Evolutionary conservation across 1,140 invertebrate species (phyloP).

Genomic region (Luehdorfia chinensis): DNA sequence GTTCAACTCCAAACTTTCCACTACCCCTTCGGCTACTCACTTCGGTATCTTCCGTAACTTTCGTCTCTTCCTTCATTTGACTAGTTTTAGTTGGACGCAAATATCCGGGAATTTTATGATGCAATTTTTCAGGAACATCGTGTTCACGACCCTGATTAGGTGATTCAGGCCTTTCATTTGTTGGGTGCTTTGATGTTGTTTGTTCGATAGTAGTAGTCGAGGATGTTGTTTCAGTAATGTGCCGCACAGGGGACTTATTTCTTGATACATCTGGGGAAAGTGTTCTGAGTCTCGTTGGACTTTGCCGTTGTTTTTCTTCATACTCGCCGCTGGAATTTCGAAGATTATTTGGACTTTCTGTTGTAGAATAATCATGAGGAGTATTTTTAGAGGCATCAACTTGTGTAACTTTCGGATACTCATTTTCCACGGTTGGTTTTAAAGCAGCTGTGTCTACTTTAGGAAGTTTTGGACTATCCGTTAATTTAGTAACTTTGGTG

Average conservation of each 20-base stretch:
- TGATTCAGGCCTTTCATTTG: constrained; percentile 28
- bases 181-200: constrained; percentile 24
- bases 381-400: constrained; percentile 28
- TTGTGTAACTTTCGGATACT: constrained; percentile 27
- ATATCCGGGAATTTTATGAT: constrained; percentile 52
- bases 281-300: constrained; percentile 29
- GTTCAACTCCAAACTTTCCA: constrained; percentile 82
- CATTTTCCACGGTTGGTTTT: constrained; percentile 34
- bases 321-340: constrained; percentile 8
- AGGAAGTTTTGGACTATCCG: constrained; percentile 55
- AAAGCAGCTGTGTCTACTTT: constrained; percentile 45
- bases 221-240: constrained; percentile 28
- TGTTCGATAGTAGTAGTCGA: constrained; percentile 31
- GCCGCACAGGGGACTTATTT: constrained; percentile 41
- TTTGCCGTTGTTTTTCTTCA: constrained; percentile 30
- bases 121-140: constrained; percentile 38
- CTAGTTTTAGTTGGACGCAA: constrained; percentile 59
- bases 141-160: constrained; percentile 24
- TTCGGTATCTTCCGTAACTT: constrained; percentile 44
- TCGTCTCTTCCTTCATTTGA: constrained; percentile 54
- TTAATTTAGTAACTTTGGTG: constrained; percentile 52
- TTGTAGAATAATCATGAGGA: constrained; percentile 5
- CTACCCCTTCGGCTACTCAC: constrained; percentile 69
- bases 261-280: constrained; percentile 37
- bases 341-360: constrained; percentile 19